Base-by-base conservation (phyloP, 2,888 invertebrate genomes). In the Heliconius hortense region DNA sequence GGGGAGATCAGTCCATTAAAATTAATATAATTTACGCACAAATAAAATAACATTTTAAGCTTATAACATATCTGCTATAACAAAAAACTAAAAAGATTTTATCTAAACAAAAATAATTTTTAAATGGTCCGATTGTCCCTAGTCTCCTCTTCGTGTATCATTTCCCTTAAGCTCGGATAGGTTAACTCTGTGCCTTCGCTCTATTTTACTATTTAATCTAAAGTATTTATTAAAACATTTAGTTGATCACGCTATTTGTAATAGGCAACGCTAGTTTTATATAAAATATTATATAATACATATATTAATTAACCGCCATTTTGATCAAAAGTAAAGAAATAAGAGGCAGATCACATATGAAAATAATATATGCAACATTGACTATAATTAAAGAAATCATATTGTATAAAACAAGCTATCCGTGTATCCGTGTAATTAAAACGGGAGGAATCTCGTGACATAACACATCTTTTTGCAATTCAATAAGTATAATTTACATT, bases 121-220 rank as follows among this genome's bases (percentile, higher is more conserved):
- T 35, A 43, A 66, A 26, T 71, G 56, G 31, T 15, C 56, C 8
- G 60, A 43, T 48, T 66, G 72, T 73, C 72, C 35, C 63, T 72
- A 64, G 75, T 69, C 69, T 60, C 53, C 69, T 43, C 59, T 70
- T 31, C n/a, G 18, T 63, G 26, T 62, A 68, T 75, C 24, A 28
- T 69, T 75, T 75, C 59, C 18, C 31, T 76, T 72, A 77, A 73
- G 74, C 77, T 79, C 74, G 74, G 60, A 77, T 75, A 79, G 68
- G 75, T 79, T 79, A 64, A 77, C 76, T 78, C 63, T 78, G 79
- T 79, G 79, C 79, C 79, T 79, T 79, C 56, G 74, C 76, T 76
- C 68, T 76, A 73, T 71, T 67, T 72, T 69, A 76, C 64, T 76
- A 48, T 53, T 76, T 70, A 72, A 74, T 62, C 31, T 76, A 62